Conservation (phyloP, 2,888 invertebrate genomes). For the Cheilosia impressa region DNA sequence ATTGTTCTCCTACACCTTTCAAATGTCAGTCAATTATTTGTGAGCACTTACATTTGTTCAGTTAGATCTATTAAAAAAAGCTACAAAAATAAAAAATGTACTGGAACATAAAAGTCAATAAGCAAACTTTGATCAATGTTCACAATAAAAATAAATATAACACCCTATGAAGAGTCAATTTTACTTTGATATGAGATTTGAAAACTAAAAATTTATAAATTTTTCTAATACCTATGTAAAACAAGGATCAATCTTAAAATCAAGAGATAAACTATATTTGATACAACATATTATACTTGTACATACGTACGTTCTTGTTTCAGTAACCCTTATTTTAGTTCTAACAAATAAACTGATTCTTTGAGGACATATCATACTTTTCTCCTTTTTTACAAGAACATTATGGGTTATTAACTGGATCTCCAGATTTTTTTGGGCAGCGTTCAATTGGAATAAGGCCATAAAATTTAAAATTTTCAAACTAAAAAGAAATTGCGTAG, state of each 20-base stretch:
- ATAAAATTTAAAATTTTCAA: constrained; percentile 56
- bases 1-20: background rate
- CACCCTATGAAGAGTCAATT: constrained; percentile 77
- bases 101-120: constrained; percentile 67
- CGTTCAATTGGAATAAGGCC: constrained; percentile 54
- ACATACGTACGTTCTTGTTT: constrained; percentile 68
- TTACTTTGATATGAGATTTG: constrained; percentile 76
- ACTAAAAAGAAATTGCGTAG: constrained; percentile 50
- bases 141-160: constrained; percentile 65
- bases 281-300: constrained; percentile 74
- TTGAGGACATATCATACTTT: constrained; percentile 74
- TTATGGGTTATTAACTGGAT: constrained; percentile 64
- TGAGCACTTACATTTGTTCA: constrained; percentile 9
- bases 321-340: constrained; percentile 59
- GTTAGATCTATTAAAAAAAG: constrained; percentile 8
- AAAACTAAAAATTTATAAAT: constrained; percentile 71
- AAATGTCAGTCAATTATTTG: constrained; percentile 62
- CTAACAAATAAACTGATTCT: constrained; percentile 71
- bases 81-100: constrained; percentile 16
- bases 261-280: constrained; percentile 75
- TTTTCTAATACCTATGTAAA: constrained; percentile 68
- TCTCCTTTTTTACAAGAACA: constrained; percentile 57
- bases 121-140: constrained; percentile 62
- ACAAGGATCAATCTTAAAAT: constrained; percentile 75
- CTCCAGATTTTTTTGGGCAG: constrained; percentile 66